Conservation (phyloP, 2,888 invertebrate species). For the Machimus atricapillus region DNA sequence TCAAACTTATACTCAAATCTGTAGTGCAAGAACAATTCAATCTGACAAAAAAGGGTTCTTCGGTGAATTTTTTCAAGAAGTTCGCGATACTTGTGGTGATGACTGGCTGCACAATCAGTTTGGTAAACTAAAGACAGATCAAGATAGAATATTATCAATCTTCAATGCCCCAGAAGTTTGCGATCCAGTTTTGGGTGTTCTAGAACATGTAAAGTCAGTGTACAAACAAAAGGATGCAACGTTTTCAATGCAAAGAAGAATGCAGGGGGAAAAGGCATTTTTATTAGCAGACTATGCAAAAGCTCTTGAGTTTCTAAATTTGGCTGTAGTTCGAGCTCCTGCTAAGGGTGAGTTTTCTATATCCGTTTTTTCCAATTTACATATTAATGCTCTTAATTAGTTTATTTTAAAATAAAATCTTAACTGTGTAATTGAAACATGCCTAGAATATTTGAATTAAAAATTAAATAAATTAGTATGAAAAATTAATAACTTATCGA, state of each 20-base stretch:
- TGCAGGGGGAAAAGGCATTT: slow-evolving; percentile 69
- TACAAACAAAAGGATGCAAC: slow-evolving; percentile 72
- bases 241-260: slow-evolving; percentile 68
- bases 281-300: slow-evolving; percentile 65
- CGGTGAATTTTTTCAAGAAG: slow-evolving; percentile 69
- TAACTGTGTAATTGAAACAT: no score
- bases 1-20: slow-evolving; percentile 68
- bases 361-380: not conserved
- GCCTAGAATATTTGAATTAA: no score
- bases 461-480: no score
- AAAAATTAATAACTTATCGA: no score
- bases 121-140: slow-evolving; percentile 67
- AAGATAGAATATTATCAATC: slow-evolving; percentile 65
- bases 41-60: slow-evolving; percentile 80
- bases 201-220: slow-evolving; percentile 72
- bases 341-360: slow-evolving; percentile 65
- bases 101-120: slow-evolving; percentile 71
- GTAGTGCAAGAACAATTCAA: slow-evolving; percentile 78
- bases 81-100: slow-evolving; percentile 62
- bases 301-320: slow-evolving; percentile 72
- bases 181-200: slow-evolving; percentile 65
- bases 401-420: not conserved
- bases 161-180: slow-evolving; percentile 64
- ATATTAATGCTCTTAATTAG: not conserved
- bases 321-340: slow-evolving; percentile 78